A percentile compares a stretch with the other conserved stretches of the same genome.
Conservation (phyloP, 2,113 vertebrate genomes). For the Silurus glanis region DNA sequence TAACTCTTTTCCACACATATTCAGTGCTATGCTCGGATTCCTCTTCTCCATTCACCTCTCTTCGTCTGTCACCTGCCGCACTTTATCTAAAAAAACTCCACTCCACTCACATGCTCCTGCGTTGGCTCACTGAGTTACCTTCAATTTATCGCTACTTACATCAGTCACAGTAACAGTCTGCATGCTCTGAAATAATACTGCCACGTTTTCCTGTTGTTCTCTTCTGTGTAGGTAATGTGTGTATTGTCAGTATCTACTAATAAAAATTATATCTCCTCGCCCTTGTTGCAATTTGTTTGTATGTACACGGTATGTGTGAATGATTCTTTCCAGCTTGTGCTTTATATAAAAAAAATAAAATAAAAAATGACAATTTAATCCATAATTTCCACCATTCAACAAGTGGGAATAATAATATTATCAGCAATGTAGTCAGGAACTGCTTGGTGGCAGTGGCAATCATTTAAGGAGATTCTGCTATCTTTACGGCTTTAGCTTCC, state of each 20-base stretch:
- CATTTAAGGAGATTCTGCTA: not conserved
- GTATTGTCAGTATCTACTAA: not conserved
- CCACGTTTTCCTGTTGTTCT: not conserved
- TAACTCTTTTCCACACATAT: slow-evolving; percentile 11
- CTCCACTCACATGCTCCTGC: not conserved
- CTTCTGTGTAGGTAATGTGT: not conserved
- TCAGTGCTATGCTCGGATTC: slow-evolving; percentile 5
- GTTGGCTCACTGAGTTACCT: not conserved
- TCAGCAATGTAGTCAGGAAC: not conserved
- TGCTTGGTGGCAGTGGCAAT: not conserved
- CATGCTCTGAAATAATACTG: not conserved
- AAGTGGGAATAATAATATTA: not conserved
- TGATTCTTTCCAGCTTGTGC: not conserved
- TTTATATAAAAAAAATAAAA: not conserved
- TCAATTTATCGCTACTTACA: not conserved
- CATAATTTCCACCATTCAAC: not conserved
- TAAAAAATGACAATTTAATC: not conserved
- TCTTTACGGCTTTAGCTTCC: not conserved
- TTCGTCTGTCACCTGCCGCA: slow-evolving; percentile 7
- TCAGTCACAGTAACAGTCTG: not conserved
- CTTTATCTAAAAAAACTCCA: slow-evolving; percentile 11
- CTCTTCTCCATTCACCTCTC: slow-evolving; percentile 1
- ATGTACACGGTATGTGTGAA: not conserved
- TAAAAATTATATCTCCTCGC: not conserved
- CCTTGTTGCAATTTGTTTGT: not conserved